Conservation (phyloP, 2,113 vertebrate genomes). For the Scomber japonicus region DNA sequence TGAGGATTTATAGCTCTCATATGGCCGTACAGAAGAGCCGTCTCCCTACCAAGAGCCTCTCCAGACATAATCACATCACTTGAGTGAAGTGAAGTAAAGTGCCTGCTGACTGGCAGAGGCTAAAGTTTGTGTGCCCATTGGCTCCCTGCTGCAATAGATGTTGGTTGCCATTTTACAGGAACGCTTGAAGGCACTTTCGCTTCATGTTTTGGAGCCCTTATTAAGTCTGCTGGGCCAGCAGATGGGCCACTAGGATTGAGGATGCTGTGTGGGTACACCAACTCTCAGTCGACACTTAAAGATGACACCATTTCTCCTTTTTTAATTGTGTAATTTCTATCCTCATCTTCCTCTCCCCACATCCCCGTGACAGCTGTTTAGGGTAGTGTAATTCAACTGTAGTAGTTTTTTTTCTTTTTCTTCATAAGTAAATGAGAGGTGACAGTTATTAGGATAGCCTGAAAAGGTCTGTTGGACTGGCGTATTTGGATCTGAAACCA, state of each 20-base stretch:
- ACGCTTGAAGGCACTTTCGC: constrained; percentile 42
- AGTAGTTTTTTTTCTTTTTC: constrained; percentile 22
- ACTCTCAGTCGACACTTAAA: constrained; percentile 17
- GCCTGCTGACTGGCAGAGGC: constrained; percentile 61
- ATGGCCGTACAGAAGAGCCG: constrained; percentile 53
- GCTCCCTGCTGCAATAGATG: constrained; percentile 39
- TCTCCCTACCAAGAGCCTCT: constrained; percentile 64
- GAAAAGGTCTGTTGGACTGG: constrained; percentile 46
- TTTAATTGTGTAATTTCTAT: constrained; percentile 40
- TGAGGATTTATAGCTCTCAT: constrained; percentile 65
- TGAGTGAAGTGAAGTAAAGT: constrained; percentile 56
- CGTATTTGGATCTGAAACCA: constrained; percentile 52
- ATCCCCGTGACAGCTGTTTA: constrained; percentile 43
- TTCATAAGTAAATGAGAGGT: constrained; percentile 45
- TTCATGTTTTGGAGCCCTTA: constrained; percentile 46
- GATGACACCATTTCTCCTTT: constrained; percentile 23
- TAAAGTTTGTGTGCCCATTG: constrained; percentile 52
- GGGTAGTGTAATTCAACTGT: constrained; percentile 33
- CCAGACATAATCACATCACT: constrained; percentile 70
- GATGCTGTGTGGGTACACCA: constrained; percentile 22
- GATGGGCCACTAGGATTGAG: constrained; percentile 36
- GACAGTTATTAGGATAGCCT: constrained; percentile 48
- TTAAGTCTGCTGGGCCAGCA: constrained; percentile 16
- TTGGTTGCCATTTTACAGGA: constrained; percentile 43
- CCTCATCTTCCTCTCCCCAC: constrained; percentile 4